Evolutionary conservation across 2,797 vertebrate species (phyloP), one percentile per base, ranked within the genome.

Genomic region (Cheracebus regulus): DNA sequence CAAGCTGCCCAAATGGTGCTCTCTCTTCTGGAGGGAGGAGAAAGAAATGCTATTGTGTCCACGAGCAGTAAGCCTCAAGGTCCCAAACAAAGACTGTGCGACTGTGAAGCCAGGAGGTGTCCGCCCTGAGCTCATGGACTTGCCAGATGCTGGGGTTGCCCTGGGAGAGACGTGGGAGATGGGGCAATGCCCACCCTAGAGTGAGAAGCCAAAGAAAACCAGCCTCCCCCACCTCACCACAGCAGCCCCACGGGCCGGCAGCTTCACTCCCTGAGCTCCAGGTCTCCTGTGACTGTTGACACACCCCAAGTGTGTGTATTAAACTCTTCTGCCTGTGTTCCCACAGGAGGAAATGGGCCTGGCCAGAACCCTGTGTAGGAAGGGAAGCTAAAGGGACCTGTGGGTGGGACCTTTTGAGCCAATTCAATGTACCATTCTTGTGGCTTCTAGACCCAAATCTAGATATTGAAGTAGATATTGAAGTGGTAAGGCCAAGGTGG

Each of bases 141-240:
- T 4, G 7, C 13, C 1, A 30, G 44, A 19, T 2, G 75, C 7
- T 33, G 28, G 15, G 15, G 7, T 7, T 19, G 44, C 33, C 1
- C 17, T n/a, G 48, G 19, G 76, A 50, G 48, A 30, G 33, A 41
- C 10, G 1, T 22, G 48, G 9, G 78, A 70, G 17, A n/a, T 1
- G 6, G 78, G 11, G 3, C 0, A 0, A 80, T 7, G 4, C 33
- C 72, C 39, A 73, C 19, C 76, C 19, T 12, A 36, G 10, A 52
- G 48, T n/a, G 19, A 36, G 46, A 46, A 79, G 46, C 30, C 30
- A 22, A 33, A 50, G 76, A 30, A 11, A 19, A 50, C 17, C 28
- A 11, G 28, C 44, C 28, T 11, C 67, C 67, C 4, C 5, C 36
- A 4, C 30, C 30, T 33, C 61, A 33, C 61, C 61, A 64, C 2